Evolutionary conservation across 1,140 invertebrate genomes (phyloP).

Genomic region (Glomeris maerens): DNA sequence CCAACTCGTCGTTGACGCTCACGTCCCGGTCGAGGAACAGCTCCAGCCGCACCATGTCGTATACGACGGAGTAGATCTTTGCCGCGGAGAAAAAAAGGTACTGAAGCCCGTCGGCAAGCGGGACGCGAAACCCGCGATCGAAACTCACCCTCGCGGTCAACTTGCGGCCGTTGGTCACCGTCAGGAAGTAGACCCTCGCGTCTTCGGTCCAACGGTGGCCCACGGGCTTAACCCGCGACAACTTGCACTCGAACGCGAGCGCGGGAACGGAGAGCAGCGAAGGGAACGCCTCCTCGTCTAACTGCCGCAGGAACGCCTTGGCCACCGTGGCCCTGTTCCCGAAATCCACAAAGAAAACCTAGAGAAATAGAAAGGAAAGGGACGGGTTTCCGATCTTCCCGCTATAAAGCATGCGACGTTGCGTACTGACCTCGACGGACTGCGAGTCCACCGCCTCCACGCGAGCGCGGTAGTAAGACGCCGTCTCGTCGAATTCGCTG

Average conservation of each 20-base stretch:
- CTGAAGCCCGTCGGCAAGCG: not conserved
- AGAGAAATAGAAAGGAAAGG: slow-evolving; percentile 14
- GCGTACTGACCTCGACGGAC: not conserved
- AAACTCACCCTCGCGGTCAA: not conserved
- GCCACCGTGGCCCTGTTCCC: slow-evolving; percentile 40
- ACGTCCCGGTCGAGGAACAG: slow-evolving; percentile 32
- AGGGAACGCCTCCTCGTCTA: slow-evolving; percentile 7
- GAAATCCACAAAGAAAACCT: slow-evolving; percentile 62
- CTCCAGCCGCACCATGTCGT: slow-evolving; percentile 50
- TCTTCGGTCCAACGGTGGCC: slow-evolving; percentile 45
- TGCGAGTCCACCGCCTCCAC: slow-evolving; percentile 14
- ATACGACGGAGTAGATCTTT: slow-evolving; percentile 65
- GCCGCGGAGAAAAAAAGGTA: slow-evolving; percentile 20
- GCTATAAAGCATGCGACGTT: not conserved
- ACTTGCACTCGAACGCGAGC: slow-evolving; percentile 53
- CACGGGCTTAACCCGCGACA: slow-evolving; percentile 51
- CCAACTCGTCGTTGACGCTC: slow-evolving; percentile 23
- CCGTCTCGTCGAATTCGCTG: not conserved
- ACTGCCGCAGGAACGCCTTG: slow-evolving; percentile 12
- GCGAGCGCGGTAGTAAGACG: slow-evolving; percentile 25
- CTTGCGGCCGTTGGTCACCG: not conserved
- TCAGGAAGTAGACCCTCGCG: slow-evolving; percentile 12
- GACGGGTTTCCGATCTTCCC: not conserved
- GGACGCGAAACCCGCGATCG: not conserved
- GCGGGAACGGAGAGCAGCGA: slow-evolving; percentile 29